Conservation (phyloP, 2,113 vertebrate genomes). For the Ictalurus punctatus region DNA sequence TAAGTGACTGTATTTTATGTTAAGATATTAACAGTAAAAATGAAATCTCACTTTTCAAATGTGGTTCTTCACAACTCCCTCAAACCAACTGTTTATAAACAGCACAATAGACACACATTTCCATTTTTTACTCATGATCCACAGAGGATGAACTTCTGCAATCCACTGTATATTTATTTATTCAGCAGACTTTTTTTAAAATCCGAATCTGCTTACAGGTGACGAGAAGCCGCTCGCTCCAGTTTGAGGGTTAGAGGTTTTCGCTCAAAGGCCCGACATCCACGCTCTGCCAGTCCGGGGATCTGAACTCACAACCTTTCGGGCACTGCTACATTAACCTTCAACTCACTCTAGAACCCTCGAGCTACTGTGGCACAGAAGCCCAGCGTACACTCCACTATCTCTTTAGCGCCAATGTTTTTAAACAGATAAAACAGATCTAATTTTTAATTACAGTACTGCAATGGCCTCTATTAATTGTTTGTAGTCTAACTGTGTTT, state of each 20-base stretch:
- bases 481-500: too few relatives aligned
- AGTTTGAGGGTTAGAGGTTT: not conserved
- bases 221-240: not conserved
- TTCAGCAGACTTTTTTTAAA: not conserved
- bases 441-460: not conserved
- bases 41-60: not conserved
- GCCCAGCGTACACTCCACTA: not conserved
- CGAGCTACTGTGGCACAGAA: conserved; percentile 3
- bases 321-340: conserved; percentile 4
- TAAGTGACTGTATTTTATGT: not conserved
- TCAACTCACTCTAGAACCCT: not conserved
- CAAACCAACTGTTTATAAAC: not conserved
- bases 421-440: not conserved
- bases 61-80: not conserved
- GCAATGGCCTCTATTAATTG: not conserved
- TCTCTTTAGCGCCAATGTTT: not conserved
- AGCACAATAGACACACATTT: not conserved
- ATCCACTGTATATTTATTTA: not conserved
- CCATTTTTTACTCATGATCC: not conserved
- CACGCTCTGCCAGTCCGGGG: not conserved
- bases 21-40: not conserved
- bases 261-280: not conserved
- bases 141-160: not conserved
- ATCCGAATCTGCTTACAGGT: not conserved
- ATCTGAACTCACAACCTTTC: not conserved